Evolutionary conservation across 2,888 invertebrate genomes (phyloP).

Genomic region (Limnephilus auricula): DNA sequence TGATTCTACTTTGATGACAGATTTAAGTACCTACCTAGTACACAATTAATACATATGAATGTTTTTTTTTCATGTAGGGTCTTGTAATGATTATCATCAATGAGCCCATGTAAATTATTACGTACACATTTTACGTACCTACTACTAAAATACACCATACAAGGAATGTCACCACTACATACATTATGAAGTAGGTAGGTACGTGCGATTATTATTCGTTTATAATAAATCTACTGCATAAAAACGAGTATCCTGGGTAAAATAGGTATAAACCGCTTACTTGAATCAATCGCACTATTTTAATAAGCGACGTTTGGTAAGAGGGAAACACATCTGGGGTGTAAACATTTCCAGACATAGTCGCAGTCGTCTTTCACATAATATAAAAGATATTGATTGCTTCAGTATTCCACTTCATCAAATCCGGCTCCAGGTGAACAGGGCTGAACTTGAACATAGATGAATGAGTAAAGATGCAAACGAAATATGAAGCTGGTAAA

Average conservation of each 20-base stretch:
- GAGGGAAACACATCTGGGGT: neutral
- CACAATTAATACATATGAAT: neutral
- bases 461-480: constrained; percentile 59
- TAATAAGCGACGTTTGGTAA: neutral
- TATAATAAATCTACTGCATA: neutral
- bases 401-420: constrained; percentile 10
- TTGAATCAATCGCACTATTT: constrained; percentile 2
- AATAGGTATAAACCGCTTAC: neutral
- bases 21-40: neutral
- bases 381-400: neutral
- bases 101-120: neutral
- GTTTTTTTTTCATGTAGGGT: neutral
- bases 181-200: neutral
- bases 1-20: neutral
- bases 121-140: too few species aligned
- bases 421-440: constrained; percentile 10
- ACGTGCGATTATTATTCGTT: neutral
- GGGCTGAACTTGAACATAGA: constrained; percentile 37
- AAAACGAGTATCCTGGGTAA: neutral
- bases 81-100: neutral
- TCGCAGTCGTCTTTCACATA: constrained; percentile 5
- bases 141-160: too few species aligned
- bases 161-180: neutral
- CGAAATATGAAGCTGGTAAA: constrained; percentile 47
- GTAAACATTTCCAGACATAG: neutral